Evolutionary conservation across 53 echinoderm and acorn worm species (phyloP), one percentile per base, ranked within the genome.

Genomic region (Henricia sp.): DNA sequence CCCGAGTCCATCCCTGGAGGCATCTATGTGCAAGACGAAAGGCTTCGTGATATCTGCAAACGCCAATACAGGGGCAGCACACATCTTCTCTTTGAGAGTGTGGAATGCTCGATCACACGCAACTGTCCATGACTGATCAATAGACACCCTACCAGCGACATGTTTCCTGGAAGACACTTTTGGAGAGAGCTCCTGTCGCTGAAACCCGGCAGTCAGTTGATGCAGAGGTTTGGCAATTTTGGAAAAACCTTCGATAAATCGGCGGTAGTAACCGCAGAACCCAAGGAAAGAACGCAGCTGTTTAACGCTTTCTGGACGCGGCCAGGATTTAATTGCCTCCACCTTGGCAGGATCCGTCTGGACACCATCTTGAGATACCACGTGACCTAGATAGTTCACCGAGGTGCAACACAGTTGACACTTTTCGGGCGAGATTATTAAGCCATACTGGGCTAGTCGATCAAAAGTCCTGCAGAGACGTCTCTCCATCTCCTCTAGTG

Each of bases 21-120:
- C 93, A 83, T 93, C 93, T 20, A 83, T 28, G 8, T 89, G 89
- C 13, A 93, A 38, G 2, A 86, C 83, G 60, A 93, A 89, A 0
- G 93, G 90, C 42, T 68, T 32, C 1, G 33, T 20, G 3, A 83
- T 11, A 51, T 89, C 92, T 11, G 89, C 92, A 89, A 74, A 92
- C 3, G 67, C 70, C 75, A 91, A 58, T 1, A 91, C 88, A 16
- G 91, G 87, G 16, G 88, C 71, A 20, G 84, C 32, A 8, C 28
- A 60, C n/a, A 91, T 36, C 20, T 39, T 67, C 0, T 41, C 36
- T 32, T 85, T 85, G 14, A 88, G 62, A n/a, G 64, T 13, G 1
- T 82, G 4, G 36, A 92, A 92, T 0, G 92, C 88, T 6, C 70
- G 17, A 16, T 74, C 42, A 69, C 93, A 93, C 39, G 70, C 46